Percentiles rank a stretch among this genome's conserved stretches.
Conservation (phyloP, 2,113 vertebrate species). For the Pterocles gutturalis region DNA sequence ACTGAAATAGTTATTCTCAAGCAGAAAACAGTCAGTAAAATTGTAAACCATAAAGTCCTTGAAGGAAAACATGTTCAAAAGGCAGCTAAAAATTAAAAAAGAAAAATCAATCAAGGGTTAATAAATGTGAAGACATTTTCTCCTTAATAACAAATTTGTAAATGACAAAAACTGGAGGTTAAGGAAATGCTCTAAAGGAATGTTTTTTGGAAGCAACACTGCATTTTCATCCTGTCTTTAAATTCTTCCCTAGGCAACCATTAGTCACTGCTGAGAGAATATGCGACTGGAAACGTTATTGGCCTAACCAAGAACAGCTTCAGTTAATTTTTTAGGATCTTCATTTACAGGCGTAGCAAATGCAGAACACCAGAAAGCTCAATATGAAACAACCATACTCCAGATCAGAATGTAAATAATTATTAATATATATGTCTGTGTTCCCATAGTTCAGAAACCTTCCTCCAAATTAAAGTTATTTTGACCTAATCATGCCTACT, state of each 20-base stretch:
- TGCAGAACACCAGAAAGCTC: not conserved
- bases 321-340: not conserved
- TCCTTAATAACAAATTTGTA: not conserved
- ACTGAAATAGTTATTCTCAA: not conserved
- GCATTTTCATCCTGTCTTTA: not conserved
- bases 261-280: not conserved
- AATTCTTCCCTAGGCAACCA: not conserved
- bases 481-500: not conserved
- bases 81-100: not conserved
- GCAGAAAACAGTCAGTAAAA: not conserved
- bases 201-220: not conserved
- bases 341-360: not conserved
- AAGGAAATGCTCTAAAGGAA: not conserved
- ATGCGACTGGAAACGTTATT: not conserved
- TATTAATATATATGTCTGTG: not conserved
- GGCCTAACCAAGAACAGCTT: not conserved
- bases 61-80: not conserved
- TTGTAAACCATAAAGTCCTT: not conserved
- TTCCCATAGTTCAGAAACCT: not conserved
- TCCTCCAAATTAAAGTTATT: not conserved
- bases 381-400: not conserved
- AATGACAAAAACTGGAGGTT: not conserved
- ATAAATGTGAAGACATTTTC: not conserved
- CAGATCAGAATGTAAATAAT: not conserved
- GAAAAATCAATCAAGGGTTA: not conserved